These are phyloP conservation scores for Ips typographus DNA, from an alignment of 1,140 invertebrate genomes.

Conservation along the genomic window DNA sequence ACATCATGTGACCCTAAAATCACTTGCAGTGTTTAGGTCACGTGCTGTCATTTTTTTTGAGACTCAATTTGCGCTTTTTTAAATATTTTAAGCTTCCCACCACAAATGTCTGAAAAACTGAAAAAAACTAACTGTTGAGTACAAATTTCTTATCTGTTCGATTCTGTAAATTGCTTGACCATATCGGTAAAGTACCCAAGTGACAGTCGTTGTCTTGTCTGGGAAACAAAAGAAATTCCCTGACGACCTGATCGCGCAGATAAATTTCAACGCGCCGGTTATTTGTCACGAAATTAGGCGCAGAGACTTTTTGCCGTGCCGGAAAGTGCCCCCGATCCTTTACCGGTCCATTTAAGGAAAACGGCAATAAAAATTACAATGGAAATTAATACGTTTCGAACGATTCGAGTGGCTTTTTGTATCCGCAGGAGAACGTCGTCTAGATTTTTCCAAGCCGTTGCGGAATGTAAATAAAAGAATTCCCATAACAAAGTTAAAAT, in stretches of 20 bases:
- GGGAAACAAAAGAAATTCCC: constrained; percentile 11
- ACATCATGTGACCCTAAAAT: too few species aligned
- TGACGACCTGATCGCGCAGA: constrained; percentile 1
- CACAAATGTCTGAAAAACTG: too few species aligned
- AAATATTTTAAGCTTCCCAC: too few species aligned
- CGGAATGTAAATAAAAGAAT: not conserved
- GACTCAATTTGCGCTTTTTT: too few species aligned
- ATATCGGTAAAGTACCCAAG: too few species aligned
- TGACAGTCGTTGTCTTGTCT: not conserved
- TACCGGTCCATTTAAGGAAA: not conserved
- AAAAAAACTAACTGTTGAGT: too few species aligned
- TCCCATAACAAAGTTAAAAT: not conserved
- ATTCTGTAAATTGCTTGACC: too few species aligned
- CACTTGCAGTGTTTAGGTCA: too few species aligned
- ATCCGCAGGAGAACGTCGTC: not conserved
- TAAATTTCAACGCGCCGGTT: constrained; percentile 14
- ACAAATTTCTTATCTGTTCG: too few species aligned
- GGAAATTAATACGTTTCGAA: constrained; percentile 17
- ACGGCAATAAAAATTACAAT: constrained; percentile 12
- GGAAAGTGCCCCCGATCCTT: constrained; percentile 5
- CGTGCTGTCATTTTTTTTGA: too few species aligned
- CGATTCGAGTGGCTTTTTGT: constrained; percentile 6
- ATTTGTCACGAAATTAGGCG: constrained; percentile 20
- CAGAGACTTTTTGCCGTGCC: constrained; percentile 3
- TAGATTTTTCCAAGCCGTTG: not conserved